Conservation (phyloP, 2,797 vertebrate species). For the Pipistrellus pygmaeus region DNA sequence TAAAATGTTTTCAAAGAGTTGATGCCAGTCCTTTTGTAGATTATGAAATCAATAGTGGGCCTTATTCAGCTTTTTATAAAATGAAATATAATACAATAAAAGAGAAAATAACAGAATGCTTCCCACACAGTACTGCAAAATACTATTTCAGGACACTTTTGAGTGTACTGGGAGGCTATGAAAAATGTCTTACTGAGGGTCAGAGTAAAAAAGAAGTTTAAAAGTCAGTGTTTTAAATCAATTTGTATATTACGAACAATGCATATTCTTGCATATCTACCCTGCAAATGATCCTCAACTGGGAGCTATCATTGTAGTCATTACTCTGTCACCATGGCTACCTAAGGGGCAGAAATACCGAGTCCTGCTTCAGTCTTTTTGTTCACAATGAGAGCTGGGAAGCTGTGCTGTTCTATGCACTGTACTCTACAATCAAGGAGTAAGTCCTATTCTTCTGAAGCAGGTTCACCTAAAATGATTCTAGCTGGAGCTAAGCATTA, state of each 20-base stretch:
- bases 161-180: neutral
- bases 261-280: neutral
- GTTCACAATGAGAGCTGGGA: neutral
- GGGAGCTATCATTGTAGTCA: neutral
- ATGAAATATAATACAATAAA: neutral
- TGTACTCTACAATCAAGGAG: neutral
- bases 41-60: neutral
- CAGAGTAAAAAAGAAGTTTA: neutral
- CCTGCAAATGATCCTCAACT: conserved; percentile 11
- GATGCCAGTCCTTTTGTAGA: neutral
- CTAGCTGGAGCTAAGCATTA: neutral
- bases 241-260: neutral
- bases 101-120: neutral
- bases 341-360: neutral
- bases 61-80: neutral
- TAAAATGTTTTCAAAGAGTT: conserved; percentile 51
- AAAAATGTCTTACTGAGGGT: neutral
- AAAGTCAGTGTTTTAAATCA: neutral
- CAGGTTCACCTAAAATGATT: neutral
- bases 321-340: neutral
- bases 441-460: neutral
- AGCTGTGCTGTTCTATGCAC: neutral
- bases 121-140: neutral
- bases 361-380: neutral
- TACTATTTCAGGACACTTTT: neutral